phyloP scores from a whole-genome alignment of 2,888 invertebrate genomes.

The Drosophila barbarae region DNA sequence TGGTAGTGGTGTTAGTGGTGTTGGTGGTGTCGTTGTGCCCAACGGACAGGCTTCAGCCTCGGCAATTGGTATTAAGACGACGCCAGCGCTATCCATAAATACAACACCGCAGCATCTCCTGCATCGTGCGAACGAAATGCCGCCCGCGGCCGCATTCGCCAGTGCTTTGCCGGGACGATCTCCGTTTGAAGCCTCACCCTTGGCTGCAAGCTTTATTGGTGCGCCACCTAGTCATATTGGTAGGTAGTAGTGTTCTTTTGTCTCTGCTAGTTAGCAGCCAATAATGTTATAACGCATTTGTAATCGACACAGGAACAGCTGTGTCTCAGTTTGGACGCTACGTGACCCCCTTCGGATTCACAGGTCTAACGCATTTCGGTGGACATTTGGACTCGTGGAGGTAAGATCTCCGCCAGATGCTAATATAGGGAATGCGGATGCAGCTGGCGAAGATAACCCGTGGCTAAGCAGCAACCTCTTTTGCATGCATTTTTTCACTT shows the following conservation, averaged over 20 bases:
- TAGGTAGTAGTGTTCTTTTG: constrained; percentile 70
- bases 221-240: constrained; percentile 86
- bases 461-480: not conserved
- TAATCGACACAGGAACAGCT: constrained; percentile 81
- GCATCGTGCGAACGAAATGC: constrained; percentile 81
- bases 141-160: constrained; percentile 80
- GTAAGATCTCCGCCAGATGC: constrained; percentile 70
- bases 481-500: not conserved
- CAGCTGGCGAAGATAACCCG: not conserved
- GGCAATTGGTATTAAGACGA: constrained; percentile 70
- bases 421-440: not conserved
- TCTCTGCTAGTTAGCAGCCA: accelerated
- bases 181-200: constrained; percentile 84
- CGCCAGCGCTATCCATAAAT: constrained; percentile 69
- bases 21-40: constrained; percentile 39
- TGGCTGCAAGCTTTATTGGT: constrained; percentile 84
- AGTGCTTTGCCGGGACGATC: constrained; percentile 80
- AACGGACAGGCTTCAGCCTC: constrained; percentile 41
- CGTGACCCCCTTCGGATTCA: constrained; percentile 85
- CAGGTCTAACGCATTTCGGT: constrained; percentile 85
- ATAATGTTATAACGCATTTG: not conserved
- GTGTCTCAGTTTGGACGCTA: constrained; percentile 91
- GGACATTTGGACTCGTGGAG: constrained; percentile 84
- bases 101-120: constrained; percentile 86
- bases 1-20: constrained; percentile 25